Evolutionary conservation across 2,888 invertebrate species (phyloP), one percentile per base, ranked within the genome.

Genomic region (Ochropleura plecta): DNA sequence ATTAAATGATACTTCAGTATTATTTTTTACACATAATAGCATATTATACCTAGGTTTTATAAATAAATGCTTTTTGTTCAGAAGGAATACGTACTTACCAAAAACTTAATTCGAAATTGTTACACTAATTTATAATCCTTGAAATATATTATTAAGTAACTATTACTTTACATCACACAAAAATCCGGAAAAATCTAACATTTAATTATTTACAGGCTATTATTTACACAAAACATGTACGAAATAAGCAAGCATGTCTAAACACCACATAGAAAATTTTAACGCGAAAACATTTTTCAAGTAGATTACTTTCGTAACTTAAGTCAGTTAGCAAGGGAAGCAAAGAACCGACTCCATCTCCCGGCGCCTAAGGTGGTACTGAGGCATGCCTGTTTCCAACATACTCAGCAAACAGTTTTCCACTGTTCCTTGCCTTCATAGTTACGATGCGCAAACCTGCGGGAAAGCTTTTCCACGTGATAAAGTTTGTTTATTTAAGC

Each of bases 381-480:
- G 93, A 93, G 87, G 90, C 88, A 91, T 90, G 88, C 81, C 87
- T 85, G 89, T 91, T 86, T 84, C 79, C 71, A 79, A 85, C 86
- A 90, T 91, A 91, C 90, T 90, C 90, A 89, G 86, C 90, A 91
- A 93, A 93, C 92, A 89, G 89, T 93, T 93, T 93, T 91, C 91
- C 91, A 90, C 89, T 90, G 90, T 91, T 93, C 91, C 92, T 92
- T 92, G 91, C 90, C 92, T 90, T 90, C 89, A 88, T 90, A 91
- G 88, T 89, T 89, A 88, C 89, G 88, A 90, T 93, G 94, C 94
- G 94, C 94, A 94, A 95, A 94, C 93, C 94, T 93, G 91, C 91
- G 88, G 91, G 91, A 90, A 94, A 92, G 86, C 88, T 86, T 93
- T 94, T 84, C 92, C 93, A 94, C 92, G 92, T 93, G 92, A 87